These are phyloP conservation scores for Chondrosia reniformis DNA, from an alignment of 37 sponge, comb jelly and placozoan genomes.

Conservation along the genomic window DNA sequence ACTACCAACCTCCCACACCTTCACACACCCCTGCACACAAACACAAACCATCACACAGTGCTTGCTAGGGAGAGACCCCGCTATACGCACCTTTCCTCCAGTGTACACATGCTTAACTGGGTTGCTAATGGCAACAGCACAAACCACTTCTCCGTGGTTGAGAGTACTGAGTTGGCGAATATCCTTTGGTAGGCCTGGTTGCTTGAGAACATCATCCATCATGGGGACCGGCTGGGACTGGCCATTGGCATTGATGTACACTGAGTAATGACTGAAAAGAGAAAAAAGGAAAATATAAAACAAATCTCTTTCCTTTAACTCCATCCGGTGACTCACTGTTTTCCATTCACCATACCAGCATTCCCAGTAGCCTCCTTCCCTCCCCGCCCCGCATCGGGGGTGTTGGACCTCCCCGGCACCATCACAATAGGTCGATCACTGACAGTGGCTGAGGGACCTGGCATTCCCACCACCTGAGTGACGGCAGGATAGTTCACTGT, in stretches of 20 bases:
- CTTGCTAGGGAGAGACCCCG: neutral
- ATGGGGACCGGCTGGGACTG: slow-evolving; percentile 57
- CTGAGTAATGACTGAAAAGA: slow-evolving; percentile 41
- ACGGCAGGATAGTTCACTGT: neutral
- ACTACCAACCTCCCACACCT: slow-evolving; percentile 83
- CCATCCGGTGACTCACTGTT: no score
- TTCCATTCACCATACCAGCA: no score
- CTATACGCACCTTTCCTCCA: slow-evolving; percentile 73
- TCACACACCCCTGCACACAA: slow-evolving; percentile 78
- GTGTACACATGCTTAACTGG: slow-evolving; percentile 82
- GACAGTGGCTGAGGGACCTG: no score
- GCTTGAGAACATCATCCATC: no score
- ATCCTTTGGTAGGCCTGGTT: slow-evolving; percentile 50
- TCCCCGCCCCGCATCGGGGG: no score
- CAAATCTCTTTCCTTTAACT: no score
- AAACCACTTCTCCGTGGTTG: slow-evolving; percentile 93
- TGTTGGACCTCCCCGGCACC: no score
- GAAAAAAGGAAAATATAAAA: no score
- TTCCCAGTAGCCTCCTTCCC: no score
- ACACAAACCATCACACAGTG: slow-evolving; percentile 7
- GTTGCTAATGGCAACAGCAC: slow-evolving; percentile 89
- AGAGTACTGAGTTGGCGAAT: slow-evolving; percentile 49
- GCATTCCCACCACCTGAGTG: neutral
- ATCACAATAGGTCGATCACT: no score
- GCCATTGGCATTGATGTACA: slow-evolving; percentile 46